Evolutionary conservation across 2,888 invertebrate genomes (phyloP).

Genomic region (Polyommatus iphigenia): DNA sequence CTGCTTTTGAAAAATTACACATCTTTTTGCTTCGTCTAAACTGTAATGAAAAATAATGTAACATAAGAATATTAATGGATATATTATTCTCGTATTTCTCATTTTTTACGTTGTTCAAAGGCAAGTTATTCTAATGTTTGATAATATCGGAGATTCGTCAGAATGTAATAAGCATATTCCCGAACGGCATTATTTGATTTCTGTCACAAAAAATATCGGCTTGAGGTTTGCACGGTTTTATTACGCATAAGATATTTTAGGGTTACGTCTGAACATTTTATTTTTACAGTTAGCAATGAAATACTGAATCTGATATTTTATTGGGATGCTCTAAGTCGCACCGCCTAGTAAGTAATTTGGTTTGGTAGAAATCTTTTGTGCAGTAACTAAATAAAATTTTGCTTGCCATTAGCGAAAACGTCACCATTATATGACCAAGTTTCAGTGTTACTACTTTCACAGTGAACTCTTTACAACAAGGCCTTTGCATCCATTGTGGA

Average conservation of each 20-base stretch:
- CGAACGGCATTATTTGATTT: background rate
- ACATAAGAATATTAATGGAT: background rate
- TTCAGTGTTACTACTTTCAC: too few species aligned
- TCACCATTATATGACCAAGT: background rate
- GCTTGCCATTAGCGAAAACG: background rate
- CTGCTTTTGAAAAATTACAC: background rate
- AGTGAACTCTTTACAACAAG: too few species aligned
- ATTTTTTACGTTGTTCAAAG: background rate
- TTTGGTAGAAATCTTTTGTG: background rate
- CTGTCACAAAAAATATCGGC: slow-evolving; percentile 14
- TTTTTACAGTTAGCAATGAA: slow-evolving; percentile 3
- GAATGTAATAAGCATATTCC: background rate
- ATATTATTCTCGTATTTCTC: background rate
- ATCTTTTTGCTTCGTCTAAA: background rate
- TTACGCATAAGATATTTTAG: background rate
- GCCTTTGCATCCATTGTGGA: too few species aligned
- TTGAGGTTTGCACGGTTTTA: slow-evolving; percentile 1
- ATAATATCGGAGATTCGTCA: background rate
- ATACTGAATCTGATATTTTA: background rate
- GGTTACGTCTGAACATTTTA: background rate
- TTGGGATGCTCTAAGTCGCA: background rate
- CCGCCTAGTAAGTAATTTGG: background rate
- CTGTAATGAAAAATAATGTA: background rate
- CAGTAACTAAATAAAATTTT: too few species aligned
- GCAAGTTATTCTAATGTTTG: slow-evolving; percentile 4